These are phyloP conservation scores for Anorthoa munda DNA, from an alignment of 2,888 invertebrate genomes.

Conservation along the genomic window DNA sequence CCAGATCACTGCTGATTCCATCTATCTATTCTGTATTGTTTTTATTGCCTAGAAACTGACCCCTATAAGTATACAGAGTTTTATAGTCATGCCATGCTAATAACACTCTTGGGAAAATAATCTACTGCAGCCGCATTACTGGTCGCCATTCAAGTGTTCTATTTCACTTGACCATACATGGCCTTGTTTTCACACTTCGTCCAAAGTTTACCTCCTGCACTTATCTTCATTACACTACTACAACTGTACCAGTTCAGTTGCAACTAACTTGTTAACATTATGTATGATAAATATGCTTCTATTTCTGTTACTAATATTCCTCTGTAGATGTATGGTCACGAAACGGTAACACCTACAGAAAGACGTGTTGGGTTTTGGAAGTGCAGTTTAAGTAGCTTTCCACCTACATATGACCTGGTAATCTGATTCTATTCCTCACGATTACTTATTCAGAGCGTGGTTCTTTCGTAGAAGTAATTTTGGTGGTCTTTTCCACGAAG, in stretches of 20 bases:
- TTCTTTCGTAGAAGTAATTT: not conserved
- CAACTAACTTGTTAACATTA: conserved; percentile 63
- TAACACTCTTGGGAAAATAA: not conserved
- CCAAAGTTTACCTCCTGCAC: conserved; percentile 38
- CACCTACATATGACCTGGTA: conserved; percentile 32
- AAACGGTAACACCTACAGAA: conserved; percentile 39
- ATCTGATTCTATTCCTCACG: not conserved
- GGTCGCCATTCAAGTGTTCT: not conserved
- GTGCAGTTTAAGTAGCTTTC: conserved; percentile 31
- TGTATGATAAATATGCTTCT: conserved; percentile 58
- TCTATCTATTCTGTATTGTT: not conserved
- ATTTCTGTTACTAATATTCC: conserved; percentile 50
- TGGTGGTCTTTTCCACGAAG: not conserved
- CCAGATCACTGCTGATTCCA: not conserved
- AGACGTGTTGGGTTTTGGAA: conserved; percentile 46
- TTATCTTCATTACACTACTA: conserved; percentile 2
- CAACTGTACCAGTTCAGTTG: conserved; percentile 49
- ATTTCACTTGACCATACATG: not conserved
- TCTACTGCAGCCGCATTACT: not conserved
- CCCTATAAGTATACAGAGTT: no score
- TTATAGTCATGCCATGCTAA: no score
- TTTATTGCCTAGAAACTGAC: not conserved
- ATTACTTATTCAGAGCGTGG: conserved; percentile 6
- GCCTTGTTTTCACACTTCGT: not conserved
- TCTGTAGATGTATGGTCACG: conserved; percentile 50